Evolutionary conservation across 2,797 vertebrate genomes (phyloP), one percentile per base, ranked within the genome.

Genomic region (Acridotheres tristis): DNA sequence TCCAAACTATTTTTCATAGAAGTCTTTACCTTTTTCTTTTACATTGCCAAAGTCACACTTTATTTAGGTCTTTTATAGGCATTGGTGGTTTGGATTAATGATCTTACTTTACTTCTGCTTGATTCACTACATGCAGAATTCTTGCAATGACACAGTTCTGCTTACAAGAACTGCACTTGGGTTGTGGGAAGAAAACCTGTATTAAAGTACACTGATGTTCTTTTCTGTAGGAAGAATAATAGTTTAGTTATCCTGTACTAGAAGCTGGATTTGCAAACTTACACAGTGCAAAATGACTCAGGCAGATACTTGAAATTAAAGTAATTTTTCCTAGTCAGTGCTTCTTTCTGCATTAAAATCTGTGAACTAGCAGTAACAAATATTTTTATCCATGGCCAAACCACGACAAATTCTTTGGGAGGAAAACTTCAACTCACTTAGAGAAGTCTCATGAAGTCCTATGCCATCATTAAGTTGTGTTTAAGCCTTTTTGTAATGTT

Each of bases 1-100:
- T 94, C 74, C 47, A 74, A 88, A 88, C 67, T 86, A 48, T 71
- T 94, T 92, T 95, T 86, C 47, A 85, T 11, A 87, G 16, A 89
- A 45, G 20, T 19, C 12, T 65, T 74, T 58, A 51, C n/a, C 27
- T 79, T 86, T 10, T 78, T 68, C 16, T 81, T 91, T 59, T 76
- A 40, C 10, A 22, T 38, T 62, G 26, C 16, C 30, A 7, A 65
- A 68, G 18, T 72, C 11, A 6, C 7, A n/a, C 25, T 78, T 89
- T 73, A 54, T 76, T 89, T 71, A 30, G 3, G 40, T 68, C 14
- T 82, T 76, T 82, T 65, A 15, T 36, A 34, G 38, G 18, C 3
- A 0, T 43, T 45, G 7, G 23, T 82, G 42, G 17, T 83, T 74
- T 74, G 42, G 27, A 88, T 82, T 82, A 55, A 36, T 62, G 10